Percentiles rank a stretch among this genome's conserved stretches.
These are phyloP conservation scores for Drosophila quadrilineata DNA, from an alignment of 1,140 invertebrate species.

Conservation along the genomic window DNA sequence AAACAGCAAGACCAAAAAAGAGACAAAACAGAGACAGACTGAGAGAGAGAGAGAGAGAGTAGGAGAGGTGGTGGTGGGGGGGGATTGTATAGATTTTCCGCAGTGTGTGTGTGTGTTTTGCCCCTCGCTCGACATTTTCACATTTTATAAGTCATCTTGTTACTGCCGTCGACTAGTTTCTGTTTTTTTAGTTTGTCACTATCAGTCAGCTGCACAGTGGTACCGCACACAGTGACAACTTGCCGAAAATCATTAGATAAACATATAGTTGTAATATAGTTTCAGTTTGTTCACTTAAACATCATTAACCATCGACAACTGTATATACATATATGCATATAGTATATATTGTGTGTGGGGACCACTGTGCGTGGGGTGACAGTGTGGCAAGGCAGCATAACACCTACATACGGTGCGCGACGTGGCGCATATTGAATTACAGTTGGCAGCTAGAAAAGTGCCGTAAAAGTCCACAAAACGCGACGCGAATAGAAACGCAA, in stretches of 20 bases:
- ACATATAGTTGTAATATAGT: too few relatives aligned
- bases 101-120: conserved; percentile 1
- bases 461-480: conserved; percentile 16
- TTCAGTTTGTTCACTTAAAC: too few relatives aligned
- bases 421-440: conserved; percentile 40
- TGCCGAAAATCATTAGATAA: too few relatives aligned
- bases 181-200: neutral
- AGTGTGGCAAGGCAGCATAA: conserved; percentile 9
- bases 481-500: conserved; percentile 17
- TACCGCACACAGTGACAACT: neutral
- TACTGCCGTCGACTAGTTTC: conserved; percentile 26
- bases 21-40: neutral
- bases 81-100: conserved; percentile 58
- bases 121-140: neutral
- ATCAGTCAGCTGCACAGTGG: conserved; percentile 34
- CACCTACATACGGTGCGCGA: neutral
- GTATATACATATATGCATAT: too few relatives aligned
- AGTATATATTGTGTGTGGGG: too few relatives aligned
- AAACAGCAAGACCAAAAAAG: too few relatives aligned
- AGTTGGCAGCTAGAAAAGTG: conserved; percentile 30
- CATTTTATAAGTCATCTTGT: conserved; percentile 47
- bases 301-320: too few relatives aligned
- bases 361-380: conserved; percentile 9
- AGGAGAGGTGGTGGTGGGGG: neutral
- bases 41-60: neutral